Evolutionary conservation across 2,797 vertebrate genomes (phyloP).

Genomic region (Sciaenops ocellatus): DNA sequence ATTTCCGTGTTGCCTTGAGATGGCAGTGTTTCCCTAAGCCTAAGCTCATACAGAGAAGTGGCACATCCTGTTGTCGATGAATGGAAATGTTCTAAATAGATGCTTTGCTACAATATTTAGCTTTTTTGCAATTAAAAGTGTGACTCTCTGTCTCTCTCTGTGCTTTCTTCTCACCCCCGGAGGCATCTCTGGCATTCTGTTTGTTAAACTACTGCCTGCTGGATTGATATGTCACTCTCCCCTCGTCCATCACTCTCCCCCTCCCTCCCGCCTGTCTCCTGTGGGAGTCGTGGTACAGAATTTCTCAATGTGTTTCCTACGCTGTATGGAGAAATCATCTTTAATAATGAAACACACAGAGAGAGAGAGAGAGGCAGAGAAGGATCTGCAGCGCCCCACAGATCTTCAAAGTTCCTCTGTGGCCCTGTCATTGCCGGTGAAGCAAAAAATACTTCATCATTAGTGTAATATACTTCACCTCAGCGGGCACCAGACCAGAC

Average conservation of each 20-base stretch:
- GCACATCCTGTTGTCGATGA: conserved; percentile 25
- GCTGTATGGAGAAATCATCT: conserved; percentile 50
- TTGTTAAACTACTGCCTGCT: conserved; percentile 55
- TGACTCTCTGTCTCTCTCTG: background rate
- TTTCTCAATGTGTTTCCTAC: conserved; percentile 58
- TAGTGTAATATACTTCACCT: conserved; percentile 47
- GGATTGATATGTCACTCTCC: conserved; percentile 57
- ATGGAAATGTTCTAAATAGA: conserved; percentile 29
- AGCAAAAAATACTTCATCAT: conserved; percentile 53
- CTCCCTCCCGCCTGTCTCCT: conserved; percentile 30
- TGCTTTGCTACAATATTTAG: conserved; percentile 34
- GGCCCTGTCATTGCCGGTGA: conserved; percentile 29
- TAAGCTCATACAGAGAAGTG: conserved; percentile 20
- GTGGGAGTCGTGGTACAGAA: conserved; percentile 32
- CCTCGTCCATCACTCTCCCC: conserved; percentile 41
- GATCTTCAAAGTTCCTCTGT: conserved; percentile 71
- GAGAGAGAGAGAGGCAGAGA: conserved; percentile 46
- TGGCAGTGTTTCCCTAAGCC: conserved; percentile 77
- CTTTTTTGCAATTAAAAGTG: conserved; percentile 50
- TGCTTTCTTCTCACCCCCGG: conserved; percentile 34
- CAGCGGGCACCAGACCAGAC: conserved; percentile 42
- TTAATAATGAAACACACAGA: conserved; percentile 82
- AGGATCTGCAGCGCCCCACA: conserved; percentile 42
- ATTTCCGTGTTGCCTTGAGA: conserved; percentile 64
- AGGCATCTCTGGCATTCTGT: conserved; percentile 66